phyloP scores from a whole-genome alignment of 2,797 vertebrate species.

The Numenius phaeopus region DNA sequence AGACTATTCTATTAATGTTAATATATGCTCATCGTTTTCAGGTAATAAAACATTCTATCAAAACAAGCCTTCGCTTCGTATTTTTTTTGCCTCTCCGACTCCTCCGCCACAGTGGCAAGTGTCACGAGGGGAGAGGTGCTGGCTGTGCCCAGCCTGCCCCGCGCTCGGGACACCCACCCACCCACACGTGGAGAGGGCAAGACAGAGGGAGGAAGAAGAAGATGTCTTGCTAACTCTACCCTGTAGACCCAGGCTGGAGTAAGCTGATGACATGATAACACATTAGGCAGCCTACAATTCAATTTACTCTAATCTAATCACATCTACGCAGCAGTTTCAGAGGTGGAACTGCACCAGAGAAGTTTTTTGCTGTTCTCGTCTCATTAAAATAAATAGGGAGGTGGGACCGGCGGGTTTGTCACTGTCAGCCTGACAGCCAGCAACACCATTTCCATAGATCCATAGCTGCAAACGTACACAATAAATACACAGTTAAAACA shows the following conservation, averaged over 20 bases:
- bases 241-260: conserved; percentile 37
- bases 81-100: conserved; percentile 36
- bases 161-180: neutral
- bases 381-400: conserved; percentile 75
- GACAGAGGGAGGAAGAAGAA: neutral
- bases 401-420: conserved; percentile 39
- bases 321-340: conserved; percentile 45
- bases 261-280: conserved; percentile 69
- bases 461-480: neutral
- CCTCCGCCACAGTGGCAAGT: neutral
- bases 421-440: conserved; percentile 48
- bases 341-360: conserved; percentile 52
- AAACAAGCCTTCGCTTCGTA: conserved; percentile 72
- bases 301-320: conserved; percentile 67
- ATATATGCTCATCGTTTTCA: conserved; percentile 80
- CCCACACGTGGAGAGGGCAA: neutral
- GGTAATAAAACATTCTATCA: conserved; percentile 81
- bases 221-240: conserved; percentile 11
- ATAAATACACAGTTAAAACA: conserved; percentile 25
- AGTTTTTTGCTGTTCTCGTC: conserved; percentile 64
- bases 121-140: neutral
- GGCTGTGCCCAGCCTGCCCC: conserved; percentile 46
- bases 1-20: conserved; percentile 81
- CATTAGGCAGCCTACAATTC: conserved; percentile 70
- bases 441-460: conserved; percentile 25